A percentile compares a stretch with the other conserved stretches of the same genome.
Evolutionary conservation across 2,797 vertebrate species (phyloP).

Genomic region (Parambassis ranga): DNA sequence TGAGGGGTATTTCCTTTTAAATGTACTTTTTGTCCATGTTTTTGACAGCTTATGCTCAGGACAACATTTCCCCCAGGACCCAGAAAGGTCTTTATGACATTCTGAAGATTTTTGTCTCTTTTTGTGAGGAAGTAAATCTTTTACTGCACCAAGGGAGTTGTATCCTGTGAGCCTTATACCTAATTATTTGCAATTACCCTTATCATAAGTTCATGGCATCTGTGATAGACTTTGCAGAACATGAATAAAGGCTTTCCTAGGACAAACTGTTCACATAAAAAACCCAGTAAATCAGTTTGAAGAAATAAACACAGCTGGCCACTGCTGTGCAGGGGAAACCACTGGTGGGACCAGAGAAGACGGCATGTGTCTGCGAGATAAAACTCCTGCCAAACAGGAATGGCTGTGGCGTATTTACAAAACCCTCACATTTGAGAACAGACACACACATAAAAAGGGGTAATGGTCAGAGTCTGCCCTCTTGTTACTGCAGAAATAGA

Average conservation of each 20-base stretch:
- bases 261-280: conserved; percentile 12
- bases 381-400: conserved; percentile 53
- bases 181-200: not conserved
- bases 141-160: not conserved
- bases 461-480: conserved; percentile 50
- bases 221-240: not conserved
- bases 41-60: conserved; percentile 21
- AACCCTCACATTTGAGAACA: conserved; percentile 44
- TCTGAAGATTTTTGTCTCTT: conserved; percentile 3
- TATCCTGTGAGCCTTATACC: not conserved
- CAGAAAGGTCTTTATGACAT: conserved; percentile 11
- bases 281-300: conserved; percentile 17
- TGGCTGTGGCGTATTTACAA: conserved; percentile 58
- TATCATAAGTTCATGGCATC: not conserved
- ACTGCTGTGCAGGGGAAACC: conserved; percentile 4
- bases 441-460: conserved; percentile 27
- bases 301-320: conserved; percentile 26
- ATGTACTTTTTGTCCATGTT: conserved; percentile 8
- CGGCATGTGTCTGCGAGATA: conserved; percentile 59
- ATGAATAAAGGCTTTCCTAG: not conserved
- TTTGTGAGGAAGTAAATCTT: not conserved
- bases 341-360: conserved; percentile 25
- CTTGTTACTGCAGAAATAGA: conserved; percentile 51
- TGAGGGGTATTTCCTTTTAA: conserved; percentile 22
- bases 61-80: conserved; percentile 17